Percentiles rank a stretch among this genome's conserved stretches.
Evolutionary conservation across 2,797 vertebrate genomes (phyloP).

Genomic region (Cyclura pinguis): DNA sequence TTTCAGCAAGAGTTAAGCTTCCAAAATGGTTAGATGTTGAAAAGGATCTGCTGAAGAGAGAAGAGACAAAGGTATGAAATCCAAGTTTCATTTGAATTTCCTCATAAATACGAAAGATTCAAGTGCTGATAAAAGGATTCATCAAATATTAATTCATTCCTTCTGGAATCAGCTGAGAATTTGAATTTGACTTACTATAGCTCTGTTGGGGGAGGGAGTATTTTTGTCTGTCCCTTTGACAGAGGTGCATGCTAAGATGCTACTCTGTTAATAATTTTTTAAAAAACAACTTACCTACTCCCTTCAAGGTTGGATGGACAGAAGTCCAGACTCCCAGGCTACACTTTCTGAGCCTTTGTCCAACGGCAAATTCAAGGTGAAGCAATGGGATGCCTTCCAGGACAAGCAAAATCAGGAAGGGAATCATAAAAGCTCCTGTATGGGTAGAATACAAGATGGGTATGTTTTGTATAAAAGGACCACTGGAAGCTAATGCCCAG

Average conservation of each 20-base stretch:
- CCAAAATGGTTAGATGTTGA: too few species aligned
- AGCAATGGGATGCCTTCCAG: slow-evolving; percentile 94
- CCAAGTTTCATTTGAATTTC: background rate
- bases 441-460: slow-evolving; percentile 8
- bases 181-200: background rate
- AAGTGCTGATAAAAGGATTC: background rate
- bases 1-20: too few species aligned
- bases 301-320: slow-evolving; percentile 89
- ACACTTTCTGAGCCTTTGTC: slow-evolving; percentile 91
- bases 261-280: background rate
- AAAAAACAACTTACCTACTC: slow-evolving; percentile 85
- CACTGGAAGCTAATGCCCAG: background rate
- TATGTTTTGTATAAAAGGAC: background rate
- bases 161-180: background rate
- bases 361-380: slow-evolving; percentile 94
- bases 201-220: background rate
- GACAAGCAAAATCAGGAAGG: slow-evolving; percentile 93
- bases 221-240: background rate
- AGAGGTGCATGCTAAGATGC: background rate
- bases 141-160: background rate
- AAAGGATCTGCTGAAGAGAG: too few species aligned
- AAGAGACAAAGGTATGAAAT: background rate
- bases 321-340: slow-evolving; percentile 89
- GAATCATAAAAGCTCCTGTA: slow-evolving; percentile 96
- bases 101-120: background rate